phyloP scores from a whole-genome alignment of 2,888 invertebrate genomes.

The Sericinus montela region DNA sequence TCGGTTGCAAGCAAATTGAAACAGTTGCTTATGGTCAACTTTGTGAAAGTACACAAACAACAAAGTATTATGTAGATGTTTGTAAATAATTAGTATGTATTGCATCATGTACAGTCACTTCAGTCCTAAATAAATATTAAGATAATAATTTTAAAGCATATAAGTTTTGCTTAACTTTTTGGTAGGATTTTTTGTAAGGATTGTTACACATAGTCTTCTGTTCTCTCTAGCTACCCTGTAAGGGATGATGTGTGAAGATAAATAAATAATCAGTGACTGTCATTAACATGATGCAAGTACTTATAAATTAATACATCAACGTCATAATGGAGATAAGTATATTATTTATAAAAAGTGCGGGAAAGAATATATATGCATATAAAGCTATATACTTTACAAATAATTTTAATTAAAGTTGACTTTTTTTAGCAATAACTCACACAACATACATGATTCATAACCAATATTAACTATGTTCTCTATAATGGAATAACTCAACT shows the following conservation, averaged over 20 bases:
- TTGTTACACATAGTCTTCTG: no score
- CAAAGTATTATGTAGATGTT: background rate
- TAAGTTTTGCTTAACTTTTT: no score
- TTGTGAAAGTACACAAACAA: background rate
- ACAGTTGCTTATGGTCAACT: no score
- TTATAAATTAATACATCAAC: background rate
- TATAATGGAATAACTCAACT: conserved; percentile 14
- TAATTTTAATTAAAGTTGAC: no score
- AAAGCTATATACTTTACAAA: background rate
- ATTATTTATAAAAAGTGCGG: conserved; percentile 2
- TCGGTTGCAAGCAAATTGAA: background rate
- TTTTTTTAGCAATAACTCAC: conserved; percentile 6
- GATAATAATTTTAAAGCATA: no score
- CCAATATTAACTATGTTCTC: no score
- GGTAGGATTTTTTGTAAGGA: no score
- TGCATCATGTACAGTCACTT: conserved; percentile 6
- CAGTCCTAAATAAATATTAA: background rate
- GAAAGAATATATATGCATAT: conserved; percentile 1
- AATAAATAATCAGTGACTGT: no score
- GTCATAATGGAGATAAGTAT: background rate
- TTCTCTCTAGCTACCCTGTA: no score
- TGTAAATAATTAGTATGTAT: background rate
- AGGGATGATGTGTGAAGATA: no score
- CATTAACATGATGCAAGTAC: conserved; percentile 13
- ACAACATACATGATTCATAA: no score